Percentiles rank a stretch among this genome's conserved stretches.
phyloP scores from a whole-genome alignment of 2,888 invertebrate genomes.

The Sericinus montela region DNA sequence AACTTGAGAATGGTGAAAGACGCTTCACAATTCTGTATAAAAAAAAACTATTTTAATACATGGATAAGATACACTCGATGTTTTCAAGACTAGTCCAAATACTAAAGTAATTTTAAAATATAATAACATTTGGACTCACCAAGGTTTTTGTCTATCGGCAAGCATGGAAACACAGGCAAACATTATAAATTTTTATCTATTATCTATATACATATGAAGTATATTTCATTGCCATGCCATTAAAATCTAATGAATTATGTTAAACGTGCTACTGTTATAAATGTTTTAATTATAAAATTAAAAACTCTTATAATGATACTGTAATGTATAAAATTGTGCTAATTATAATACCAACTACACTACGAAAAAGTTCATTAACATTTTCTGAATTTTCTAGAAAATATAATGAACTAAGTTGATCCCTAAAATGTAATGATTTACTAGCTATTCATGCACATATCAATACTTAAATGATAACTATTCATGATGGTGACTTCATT shows the following conservation, averaged over 20 bases:
- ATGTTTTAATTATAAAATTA: no score
- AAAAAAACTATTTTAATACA: no score
- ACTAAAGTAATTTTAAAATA: background rate
- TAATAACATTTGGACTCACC: slow-evolving; percentile 54
- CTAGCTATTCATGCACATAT: slow-evolving; percentile 10
- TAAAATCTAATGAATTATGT: background rate
- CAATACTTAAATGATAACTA: no score
- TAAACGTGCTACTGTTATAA: background rate
- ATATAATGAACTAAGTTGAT: background rate
- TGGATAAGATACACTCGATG: no score
- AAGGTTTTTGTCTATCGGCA: slow-evolving; percentile 71
- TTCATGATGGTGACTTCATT: no score
- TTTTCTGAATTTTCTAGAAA: background rate
- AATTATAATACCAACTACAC: background rate
- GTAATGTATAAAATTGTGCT: background rate
- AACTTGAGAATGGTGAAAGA: no score
- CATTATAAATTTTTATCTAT: no score
- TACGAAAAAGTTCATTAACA: no score
- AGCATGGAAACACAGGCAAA: slow-evolving; percentile 51
- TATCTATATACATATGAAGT: background rate
- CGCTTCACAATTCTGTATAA: no score
- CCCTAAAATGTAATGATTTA: background rate
- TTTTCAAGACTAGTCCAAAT: background rate
- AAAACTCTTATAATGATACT: background rate
- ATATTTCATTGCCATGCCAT: slow-evolving; percentile 7